Conservation (phyloP, 2,888 invertebrate species). For the Poecilobothrus nobilitatus region DNA sequence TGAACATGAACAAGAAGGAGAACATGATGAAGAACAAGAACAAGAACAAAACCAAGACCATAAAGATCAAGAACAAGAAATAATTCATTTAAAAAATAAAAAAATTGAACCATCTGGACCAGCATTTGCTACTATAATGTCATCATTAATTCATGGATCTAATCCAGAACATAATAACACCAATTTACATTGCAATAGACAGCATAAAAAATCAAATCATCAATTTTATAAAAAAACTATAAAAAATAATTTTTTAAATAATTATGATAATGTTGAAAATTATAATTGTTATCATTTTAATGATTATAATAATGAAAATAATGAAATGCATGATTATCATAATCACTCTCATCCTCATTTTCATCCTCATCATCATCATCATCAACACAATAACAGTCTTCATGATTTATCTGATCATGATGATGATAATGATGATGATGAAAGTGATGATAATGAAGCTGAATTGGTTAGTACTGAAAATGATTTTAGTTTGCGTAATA, state of each 20-base stretch:
- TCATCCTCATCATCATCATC: not conserved
- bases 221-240: not conserved
- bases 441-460: constrained; percentile 26
- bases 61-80: too few relatives aligned
- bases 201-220: not conserved
- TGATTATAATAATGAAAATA: not conserved
- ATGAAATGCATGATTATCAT: not conserved
- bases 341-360: not conserved
- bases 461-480: constrained; percentile 52
- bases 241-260: too few relatives aligned
- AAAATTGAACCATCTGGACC: not conserved
- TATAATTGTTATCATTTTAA: not conserved
- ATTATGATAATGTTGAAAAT: not conserved
- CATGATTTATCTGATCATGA: not conserved
- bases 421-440: constrained; percentile 15
- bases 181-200: too few relatives aligned
- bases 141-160: not conserved
- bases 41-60: not conserved
- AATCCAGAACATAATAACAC: not conserved
- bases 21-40: not conserved
- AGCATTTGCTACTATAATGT: not conserved
- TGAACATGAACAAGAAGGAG: too few relatives aligned
- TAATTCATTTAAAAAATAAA: not conserved
- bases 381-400: not conserved
- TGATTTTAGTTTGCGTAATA: constrained; percentile 77